Conservation (phyloP, 2,888 invertebrate species). For the Apotomis turbidana region DNA sequence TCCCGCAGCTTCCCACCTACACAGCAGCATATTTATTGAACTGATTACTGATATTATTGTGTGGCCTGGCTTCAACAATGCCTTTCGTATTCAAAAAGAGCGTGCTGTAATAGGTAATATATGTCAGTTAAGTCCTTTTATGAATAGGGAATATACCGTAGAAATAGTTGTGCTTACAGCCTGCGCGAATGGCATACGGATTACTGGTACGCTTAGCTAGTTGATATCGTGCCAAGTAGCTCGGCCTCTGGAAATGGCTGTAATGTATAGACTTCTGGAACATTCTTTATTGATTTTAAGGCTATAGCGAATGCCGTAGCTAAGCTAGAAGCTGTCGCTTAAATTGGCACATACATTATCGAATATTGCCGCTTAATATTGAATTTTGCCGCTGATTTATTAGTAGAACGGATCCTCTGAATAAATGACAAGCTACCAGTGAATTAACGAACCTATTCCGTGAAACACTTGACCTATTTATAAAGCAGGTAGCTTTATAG, state of each 20-base stretch:
- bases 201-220: constrained; percentile 10
- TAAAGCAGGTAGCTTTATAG: no score
- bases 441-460: no score
- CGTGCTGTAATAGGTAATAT: not conserved
- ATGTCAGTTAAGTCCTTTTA: not conserved
- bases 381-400: no score
- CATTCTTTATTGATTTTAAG: constrained; percentile 10
- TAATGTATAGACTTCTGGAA: constrained; percentile 9
- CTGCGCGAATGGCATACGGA: not conserved
- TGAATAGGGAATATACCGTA: not conserved
- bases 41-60: constrained; percentile 11
- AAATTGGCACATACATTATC: no score
- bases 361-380: no score
- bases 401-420: no score
- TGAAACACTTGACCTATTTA: no score
- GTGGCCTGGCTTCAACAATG: constrained; percentile 8
- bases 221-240: constrained; percentile 27
- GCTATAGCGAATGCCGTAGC: not conserved
- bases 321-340: no score
- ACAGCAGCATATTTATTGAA: constrained; percentile 21
- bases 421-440: no score
- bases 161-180: constrained; percentile 13
- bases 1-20: constrained; percentile 7
- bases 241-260: constrained; percentile 3
- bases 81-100: not conserved